Percentiles rank a stretch among this genome's conserved stretches.
phyloP scores from a whole-genome alignment of 2,113 vertebrate genomes.

The Parus major region DNA sequence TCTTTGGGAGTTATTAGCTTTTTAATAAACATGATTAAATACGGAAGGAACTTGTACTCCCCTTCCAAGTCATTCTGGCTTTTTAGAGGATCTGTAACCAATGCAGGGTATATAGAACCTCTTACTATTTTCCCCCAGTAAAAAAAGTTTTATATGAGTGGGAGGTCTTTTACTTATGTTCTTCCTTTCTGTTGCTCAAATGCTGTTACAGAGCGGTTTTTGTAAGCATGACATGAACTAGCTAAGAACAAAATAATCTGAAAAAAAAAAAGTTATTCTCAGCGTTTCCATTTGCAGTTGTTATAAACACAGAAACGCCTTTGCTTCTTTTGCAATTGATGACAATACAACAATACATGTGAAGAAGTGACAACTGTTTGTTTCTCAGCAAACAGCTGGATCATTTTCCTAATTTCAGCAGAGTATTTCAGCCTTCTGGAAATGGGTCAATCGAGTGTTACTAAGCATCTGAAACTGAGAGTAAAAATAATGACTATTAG shows the following conservation, averaged over 20 bases:
- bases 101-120: background rate
- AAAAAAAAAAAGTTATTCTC: background rate
- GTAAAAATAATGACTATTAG: conserved; percentile 65
- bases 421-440: conserved; percentile 60
- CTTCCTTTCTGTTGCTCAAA: background rate
- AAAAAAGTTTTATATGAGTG: background rate
- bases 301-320: conserved; percentile 17
- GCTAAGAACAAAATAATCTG: background rate
- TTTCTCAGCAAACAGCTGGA: conserved; percentile 41
- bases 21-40: conserved; percentile 20
- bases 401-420: conserved; percentile 33
- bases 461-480: conserved; percentile 58
- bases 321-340: conserved; percentile 43
- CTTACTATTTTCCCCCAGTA: background rate
- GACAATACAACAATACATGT: conserved; percentile 58
- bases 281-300: conserved; percentile 33
- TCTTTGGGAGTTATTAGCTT: conserved; percentile 1
- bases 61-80: background rate
- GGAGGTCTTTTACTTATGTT: background rate
- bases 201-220: background rate
- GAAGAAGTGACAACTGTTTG: conserved; percentile 43
- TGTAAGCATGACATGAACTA: background rate
- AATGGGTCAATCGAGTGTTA: conserved; percentile 53
- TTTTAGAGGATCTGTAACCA: background rate
- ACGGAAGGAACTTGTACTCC: background rate